Conservation (phyloP, 64 coral and sea anemone species). For the Actinia equina region DNA sequence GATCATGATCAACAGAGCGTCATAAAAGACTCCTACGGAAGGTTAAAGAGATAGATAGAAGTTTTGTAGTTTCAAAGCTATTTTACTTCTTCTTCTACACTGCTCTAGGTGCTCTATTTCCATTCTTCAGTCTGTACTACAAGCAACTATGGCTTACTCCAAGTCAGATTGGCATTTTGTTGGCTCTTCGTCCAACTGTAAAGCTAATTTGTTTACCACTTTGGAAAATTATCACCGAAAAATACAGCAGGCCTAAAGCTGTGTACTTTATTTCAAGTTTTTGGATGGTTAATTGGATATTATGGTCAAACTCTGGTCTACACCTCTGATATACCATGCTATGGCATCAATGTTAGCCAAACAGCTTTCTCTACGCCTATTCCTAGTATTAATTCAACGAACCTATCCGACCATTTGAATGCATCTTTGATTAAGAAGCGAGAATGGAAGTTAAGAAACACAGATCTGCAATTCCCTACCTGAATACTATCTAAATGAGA, state of each 20-base stretch:
- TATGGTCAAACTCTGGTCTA: constrained; percentile 75
- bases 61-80: constrained; percentile 74
- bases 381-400: background rate
- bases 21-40: constrained; percentile 29
- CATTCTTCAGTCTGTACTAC: constrained; percentile 84
- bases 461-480: background rate
- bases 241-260: constrained; percentile 68
- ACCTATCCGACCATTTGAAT: background rate
- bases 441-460: background rate
- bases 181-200: constrained; percentile 77
- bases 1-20: constrained; percentile 32
- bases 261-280: constrained; percentile 92
- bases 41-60: constrained; percentile 48
- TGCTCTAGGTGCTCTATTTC: constrained; percentile 69
- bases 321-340: constrained; percentile 55
- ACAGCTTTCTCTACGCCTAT: background rate
- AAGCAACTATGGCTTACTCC: constrained; percentile 88
- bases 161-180: constrained; percentile 78
- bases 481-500: background rate
- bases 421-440: background rate
- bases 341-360: background rate
- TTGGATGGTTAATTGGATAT: constrained; percentile 88
- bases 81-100: constrained; percentile 96
- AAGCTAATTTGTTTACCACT: constrained; percentile 84
- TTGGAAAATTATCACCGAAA: constrained; percentile 90